These are phyloP conservation scores for Tenthredo distinguenda DNA, from an alignment of 2,888 invertebrate species.

Conservation along the genomic window DNA sequence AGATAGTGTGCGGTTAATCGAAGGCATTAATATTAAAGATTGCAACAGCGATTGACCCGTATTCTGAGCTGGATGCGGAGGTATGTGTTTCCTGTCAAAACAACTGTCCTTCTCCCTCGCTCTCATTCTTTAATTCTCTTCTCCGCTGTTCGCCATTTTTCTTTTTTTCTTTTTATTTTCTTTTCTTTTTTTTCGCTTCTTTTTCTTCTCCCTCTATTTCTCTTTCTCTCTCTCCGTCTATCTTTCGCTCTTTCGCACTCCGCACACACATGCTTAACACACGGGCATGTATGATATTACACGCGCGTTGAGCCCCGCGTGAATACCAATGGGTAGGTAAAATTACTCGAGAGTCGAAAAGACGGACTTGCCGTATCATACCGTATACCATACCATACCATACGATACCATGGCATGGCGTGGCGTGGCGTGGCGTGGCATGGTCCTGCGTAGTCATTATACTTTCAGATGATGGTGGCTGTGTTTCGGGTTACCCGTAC, in stretches of 20 bases:
- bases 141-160: slow-evolving; percentile 53
- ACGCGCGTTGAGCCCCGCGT: neutral
- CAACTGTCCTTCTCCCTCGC: slow-evolving; percentile 29
- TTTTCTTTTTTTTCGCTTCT: neutral
- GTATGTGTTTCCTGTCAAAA: slow-evolving; percentile 50
- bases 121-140: slow-evolving; percentile 48
- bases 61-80: slow-evolving; percentile 55
- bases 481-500: slow-evolving; percentile 43
- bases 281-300: neutral
- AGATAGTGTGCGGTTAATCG: slow-evolving; percentile 55
- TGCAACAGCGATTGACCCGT: slow-evolving; percentile 56
- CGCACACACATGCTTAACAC: neutral
- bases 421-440: neutral
- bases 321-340: slow-evolving; percentile 44
- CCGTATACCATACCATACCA: neutral
- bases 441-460: slow-evolving; percentile 38
- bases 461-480: slow-evolving; percentile 44
- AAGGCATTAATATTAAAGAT: slow-evolving; percentile 63
- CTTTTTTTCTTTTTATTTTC: neutral
- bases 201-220: neutral
- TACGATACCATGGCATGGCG: neutral
- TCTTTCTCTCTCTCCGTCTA: neutral
- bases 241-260: neutral
- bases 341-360: slow-evolving; percentile 41
- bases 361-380: neutral